Conservation (phyloP, 2,888 invertebrate genomes). For the Isotomurus palustris region DNA sequence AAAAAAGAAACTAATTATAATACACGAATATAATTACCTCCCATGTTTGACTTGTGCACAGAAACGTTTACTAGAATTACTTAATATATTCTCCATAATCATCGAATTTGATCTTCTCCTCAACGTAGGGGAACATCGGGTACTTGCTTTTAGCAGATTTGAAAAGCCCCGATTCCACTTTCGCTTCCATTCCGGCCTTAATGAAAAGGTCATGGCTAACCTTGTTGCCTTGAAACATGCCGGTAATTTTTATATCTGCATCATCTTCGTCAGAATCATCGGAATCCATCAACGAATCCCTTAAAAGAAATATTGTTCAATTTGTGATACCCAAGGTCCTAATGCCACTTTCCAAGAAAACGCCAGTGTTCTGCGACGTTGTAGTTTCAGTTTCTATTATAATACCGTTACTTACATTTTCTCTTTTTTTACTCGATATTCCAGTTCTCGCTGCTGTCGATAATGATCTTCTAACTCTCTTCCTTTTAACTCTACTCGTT, state of each 20-base stretch:
- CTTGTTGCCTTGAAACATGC: constrained; percentile 62
- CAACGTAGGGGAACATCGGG: constrained; percentile 93
- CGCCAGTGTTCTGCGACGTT: too few relatives aligned
- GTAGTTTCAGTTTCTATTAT: background rate
- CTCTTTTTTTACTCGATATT: constrained; percentile 42
- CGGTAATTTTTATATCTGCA: constrained; percentile 77
- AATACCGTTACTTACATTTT: constrained; percentile 41
- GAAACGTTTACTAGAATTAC: constrained; percentile 50
- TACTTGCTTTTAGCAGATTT: constrained; percentile 85
- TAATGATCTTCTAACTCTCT: constrained; percentile 56
- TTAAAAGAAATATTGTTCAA: constrained; percentile 11
- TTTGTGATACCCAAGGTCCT: background rate
- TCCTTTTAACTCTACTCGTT: constrained; percentile 56
- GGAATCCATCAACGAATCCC: constrained; percentile 42
- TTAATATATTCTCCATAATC: constrained; percentile 94
- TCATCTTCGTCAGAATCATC: constrained; percentile 68
- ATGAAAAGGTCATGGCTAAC: constrained; percentile 77
- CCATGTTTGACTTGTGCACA: too few relatives aligned
- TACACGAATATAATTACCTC: constrained; percentile 57
- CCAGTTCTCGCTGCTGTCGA: constrained; percentile 51
- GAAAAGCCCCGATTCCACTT: constrained; percentile 70
- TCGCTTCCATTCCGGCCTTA: constrained; percentile 61
- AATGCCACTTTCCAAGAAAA: too few relatives aligned
- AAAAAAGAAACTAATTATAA: too few relatives aligned
- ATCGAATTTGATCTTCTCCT: constrained; percentile 84